Evolutionary conservation across 2,113 vertebrate genomes (phyloP).

Genomic region (Tychaedon coryphoeus): DNA sequence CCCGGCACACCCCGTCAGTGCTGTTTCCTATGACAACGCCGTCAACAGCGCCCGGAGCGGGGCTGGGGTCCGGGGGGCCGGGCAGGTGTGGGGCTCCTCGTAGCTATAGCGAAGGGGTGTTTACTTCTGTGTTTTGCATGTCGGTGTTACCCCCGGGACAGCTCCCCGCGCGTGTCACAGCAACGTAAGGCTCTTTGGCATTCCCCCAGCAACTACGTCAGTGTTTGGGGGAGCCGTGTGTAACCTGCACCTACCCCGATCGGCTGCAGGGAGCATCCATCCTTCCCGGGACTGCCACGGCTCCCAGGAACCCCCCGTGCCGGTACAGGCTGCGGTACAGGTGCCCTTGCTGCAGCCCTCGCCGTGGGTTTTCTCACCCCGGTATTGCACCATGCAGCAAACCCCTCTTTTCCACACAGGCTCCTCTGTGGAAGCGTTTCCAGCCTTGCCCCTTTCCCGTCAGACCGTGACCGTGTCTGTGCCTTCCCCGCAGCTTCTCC

Average conservation of each 20-base stretch:
- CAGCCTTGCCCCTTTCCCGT: not conserved
- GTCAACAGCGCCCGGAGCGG: not conserved
- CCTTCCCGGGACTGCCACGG: not conserved
- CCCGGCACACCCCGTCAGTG: not conserved
- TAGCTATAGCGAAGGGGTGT: constrained; percentile 45
- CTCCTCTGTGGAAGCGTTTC: not conserved
- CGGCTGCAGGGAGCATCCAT: rapidly evolving
- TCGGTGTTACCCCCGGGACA: not conserved
- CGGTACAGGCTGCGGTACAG: rapidly evolving
- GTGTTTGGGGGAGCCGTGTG: not conserved
- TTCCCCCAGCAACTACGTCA: not conserved
- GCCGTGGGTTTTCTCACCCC: not conserved
- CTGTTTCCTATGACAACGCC: constrained; percentile 8
- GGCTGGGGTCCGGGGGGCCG: not conserved
- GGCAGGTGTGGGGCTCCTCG: not conserved
- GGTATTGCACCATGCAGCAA: not conserved
- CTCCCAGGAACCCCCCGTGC: rapidly evolving
- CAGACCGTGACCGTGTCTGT: rapidly evolving
- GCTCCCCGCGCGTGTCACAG: not conserved
- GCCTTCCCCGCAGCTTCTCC: not conserved
- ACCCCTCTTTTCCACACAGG: rapidly evolving
- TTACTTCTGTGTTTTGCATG: constrained; percentile 7
- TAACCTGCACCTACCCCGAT: not conserved
- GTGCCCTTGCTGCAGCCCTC: not conserved
- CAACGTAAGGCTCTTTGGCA: not conserved